Base-by-base conservation (phyloP, 2,888 invertebrate genomes). In the Epistrophe eligans region DNA sequence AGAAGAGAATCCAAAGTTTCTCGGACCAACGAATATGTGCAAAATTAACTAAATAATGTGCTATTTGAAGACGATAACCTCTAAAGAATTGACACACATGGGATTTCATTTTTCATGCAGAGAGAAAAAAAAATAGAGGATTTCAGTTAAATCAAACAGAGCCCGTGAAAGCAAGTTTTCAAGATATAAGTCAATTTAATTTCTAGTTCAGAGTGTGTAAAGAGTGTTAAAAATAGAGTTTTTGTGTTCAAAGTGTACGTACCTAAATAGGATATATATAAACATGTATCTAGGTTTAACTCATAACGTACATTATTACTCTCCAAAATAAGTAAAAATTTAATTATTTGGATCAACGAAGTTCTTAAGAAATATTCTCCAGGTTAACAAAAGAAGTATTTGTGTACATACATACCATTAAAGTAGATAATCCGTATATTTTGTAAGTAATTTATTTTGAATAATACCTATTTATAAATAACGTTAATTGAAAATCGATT, bases 101-200 rank as follows among this genome's bases (percentile, higher is more conserved):
- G 58, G 17, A 4, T 40, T 43, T 15, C n/a, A 43, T 64, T 32
- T 28, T 38, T 45, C 64, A 64, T 64, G 64, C 64, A 17, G 17
- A 64, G 28, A n/a, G n/a, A 62, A 43, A 2, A 19, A 13, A 40
- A 45, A 40, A 15, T 15, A 57, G 32, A 57, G 13, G n/a, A 28
- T 38, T 64, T 28, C 6, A 64, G 6, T 28, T 15, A 28, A 45
- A 64, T 15, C 6, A 62, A 40, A 48, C 32, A 17, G 43, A 64
- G 28, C n/a, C 45, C 7, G 45, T 45, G 64, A 48, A 64, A 64
- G 64, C 64, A 64, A 64, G 64, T 64, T 45, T 64, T n/a, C 2
- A 28, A 24, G 8, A n/a, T n/a, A 17, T 13, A 6, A 57, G n/a
- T 17, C 4, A 35, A 35, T 11, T 32, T 57, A 5, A 17, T 3